A percentile compares a stretch with the other conserved stretches of the same genome.
Evolutionary conservation across 2,113 vertebrate species (phyloP).

Genomic region (Rattus norvegicus): DNA sequence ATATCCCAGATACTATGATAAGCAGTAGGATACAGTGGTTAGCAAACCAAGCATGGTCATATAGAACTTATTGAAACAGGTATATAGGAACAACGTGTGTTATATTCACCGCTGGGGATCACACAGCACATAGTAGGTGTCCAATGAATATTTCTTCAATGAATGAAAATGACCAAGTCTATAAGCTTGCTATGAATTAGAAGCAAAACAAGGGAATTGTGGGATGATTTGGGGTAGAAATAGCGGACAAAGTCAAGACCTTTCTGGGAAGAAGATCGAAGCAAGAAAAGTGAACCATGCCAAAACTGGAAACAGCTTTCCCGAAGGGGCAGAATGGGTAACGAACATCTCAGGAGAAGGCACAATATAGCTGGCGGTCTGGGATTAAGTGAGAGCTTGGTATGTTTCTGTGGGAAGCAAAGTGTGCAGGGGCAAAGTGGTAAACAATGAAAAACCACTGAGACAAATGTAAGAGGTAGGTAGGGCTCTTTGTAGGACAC

Average conservation of each 20-base stretch:
- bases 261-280: constrained; percentile 17
- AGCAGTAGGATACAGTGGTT: background rate
- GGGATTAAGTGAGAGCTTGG: background rate
- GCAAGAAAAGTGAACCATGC: background rate
- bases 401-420: background rate
- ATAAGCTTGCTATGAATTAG: constrained; percentile 28
- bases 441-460: background rate
- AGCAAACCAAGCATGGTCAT: background rate
- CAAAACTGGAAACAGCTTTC: background rate
- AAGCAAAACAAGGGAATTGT: background rate
- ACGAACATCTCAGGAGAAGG: background rate
- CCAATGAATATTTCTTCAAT: background rate
- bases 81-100: background rate
- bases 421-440: background rate
- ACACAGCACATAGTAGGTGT: background rate
- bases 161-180: background rate
- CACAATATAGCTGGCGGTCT: background rate
- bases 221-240: background rate
- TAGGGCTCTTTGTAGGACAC: background rate
- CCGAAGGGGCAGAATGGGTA: background rate
- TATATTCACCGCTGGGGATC: background rate
- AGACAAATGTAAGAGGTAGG: background rate
- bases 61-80: constrained; percentile 14
- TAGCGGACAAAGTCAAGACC: background rate
- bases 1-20: background rate